These are phyloP conservation scores for Pachyseris speciosa DNA, from an alignment of 64 coral and sea anemone genomes.

Conservation along the genomic window DNA sequence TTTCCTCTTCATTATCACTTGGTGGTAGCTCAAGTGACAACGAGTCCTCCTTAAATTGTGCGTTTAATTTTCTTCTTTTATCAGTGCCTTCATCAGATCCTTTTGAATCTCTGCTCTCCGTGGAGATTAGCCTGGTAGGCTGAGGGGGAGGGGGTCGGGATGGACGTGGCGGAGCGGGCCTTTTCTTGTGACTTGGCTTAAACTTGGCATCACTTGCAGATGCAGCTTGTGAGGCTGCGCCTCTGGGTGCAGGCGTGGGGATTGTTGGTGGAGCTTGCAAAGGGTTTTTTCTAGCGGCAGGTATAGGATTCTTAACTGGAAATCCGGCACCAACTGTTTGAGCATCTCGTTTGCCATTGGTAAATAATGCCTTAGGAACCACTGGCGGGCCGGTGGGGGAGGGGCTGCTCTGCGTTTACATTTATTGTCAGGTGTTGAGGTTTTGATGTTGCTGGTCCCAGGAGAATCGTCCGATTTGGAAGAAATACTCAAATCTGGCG, in stretches of 20 bases:
- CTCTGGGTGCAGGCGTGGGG: neutral
- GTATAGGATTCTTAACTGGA: neutral
- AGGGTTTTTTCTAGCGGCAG: neutral
- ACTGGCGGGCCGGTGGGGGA: neutral
- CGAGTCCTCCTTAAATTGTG: neutral
- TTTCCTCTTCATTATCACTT: neutral
- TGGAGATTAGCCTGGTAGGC: neutral
- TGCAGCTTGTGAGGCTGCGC: neutral
- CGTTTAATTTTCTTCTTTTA: neutral
- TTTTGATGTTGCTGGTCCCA: neutral
- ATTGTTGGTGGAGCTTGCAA: neutral
- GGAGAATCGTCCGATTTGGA: slow-evolving; percentile 2
- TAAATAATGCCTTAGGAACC: neutral
- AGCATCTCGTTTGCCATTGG: neutral
- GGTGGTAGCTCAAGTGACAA: neutral
- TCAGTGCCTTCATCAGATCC: neutral
- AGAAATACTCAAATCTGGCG: slow-evolving; percentile 14
- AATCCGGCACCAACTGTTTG: neutral
- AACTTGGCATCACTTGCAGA: neutral
- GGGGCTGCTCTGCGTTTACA: slow-evolving; percentile 5
- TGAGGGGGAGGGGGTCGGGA: neutral
- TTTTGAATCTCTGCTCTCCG: neutral
- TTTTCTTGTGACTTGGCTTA: slow-evolving; percentile 25
- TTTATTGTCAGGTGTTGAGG: slow-evolving; percentile 22
- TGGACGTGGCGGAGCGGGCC: slow-evolving; percentile 19